Conservation (phyloP, 2,797 vertebrate species). For the Nasua narica region DNA sequence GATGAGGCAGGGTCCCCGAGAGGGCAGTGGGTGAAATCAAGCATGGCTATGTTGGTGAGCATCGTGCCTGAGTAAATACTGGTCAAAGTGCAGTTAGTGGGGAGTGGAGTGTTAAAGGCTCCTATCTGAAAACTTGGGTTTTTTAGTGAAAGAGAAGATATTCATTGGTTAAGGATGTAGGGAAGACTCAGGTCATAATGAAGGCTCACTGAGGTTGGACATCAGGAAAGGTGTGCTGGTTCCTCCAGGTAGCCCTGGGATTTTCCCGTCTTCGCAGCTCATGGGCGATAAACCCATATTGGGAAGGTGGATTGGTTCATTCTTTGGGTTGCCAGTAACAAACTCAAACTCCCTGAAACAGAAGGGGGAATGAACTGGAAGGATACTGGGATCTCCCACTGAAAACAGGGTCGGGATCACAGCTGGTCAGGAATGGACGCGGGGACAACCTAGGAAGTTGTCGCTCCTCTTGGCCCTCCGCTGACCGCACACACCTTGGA, state of each 20-base stretch:
- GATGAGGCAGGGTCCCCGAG: not conserved
- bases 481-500: not conserved
- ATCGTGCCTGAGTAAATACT: not conserved
- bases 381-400: not conserved
- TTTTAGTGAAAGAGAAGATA: not conserved
- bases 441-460: not conserved
- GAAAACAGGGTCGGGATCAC: not conserved
- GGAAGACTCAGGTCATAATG: not conserved
- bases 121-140: not conserved
- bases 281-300: not conserved
- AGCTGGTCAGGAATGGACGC: not conserved
- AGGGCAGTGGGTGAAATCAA: not conserved
- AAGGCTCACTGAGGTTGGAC: not conserved
- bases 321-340: not conserved
- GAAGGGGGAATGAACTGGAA: not conserved
- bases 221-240: not conserved
- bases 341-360: not conserved
- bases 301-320: not conserved
- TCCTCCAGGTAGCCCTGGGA: not conserved
- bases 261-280: not conserved
- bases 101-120: not conserved
- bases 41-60: not conserved
- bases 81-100: not conserved
- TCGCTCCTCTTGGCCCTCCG: not conserved
- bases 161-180: not conserved